phyloP scores from a whole-genome alignment of 2,797 vertebrate genomes.

The Tokudaia tokunoshimensis region DNA sequence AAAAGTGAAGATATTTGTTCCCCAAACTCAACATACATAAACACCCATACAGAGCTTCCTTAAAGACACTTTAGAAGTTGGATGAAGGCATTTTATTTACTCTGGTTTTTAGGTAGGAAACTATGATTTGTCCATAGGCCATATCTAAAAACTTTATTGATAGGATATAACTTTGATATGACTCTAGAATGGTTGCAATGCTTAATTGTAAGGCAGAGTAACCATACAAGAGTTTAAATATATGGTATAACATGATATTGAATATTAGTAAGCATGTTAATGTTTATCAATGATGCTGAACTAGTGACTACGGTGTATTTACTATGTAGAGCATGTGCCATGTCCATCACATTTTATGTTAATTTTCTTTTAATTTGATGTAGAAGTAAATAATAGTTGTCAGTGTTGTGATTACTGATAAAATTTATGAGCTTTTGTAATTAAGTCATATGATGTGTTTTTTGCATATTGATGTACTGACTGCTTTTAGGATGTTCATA shows the following conservation, averaged over 20 bases:
- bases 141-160: background rate
- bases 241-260: background rate
- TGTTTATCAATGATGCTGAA: constrained; percentile 1
- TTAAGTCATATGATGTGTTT: constrained; percentile 56
- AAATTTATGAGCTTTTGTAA: constrained; percentile 53
- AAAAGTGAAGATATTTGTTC: background rate
- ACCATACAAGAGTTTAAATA: background rate
- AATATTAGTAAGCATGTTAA: constrained; percentile 39
- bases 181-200: background rate
- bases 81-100: background rate
- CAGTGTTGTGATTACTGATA: constrained; percentile 39
- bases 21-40: background rate
- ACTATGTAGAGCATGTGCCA: background rate
- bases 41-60: background rate
- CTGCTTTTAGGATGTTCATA: constrained; percentile 34
- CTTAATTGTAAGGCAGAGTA: constrained; percentile 43
- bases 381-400: constrained; percentile 54
- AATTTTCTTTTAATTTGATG: constrained; percentile 43
- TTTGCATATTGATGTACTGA: constrained; percentile 24
- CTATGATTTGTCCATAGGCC: background rate
- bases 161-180: background rate
- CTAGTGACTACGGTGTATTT: background rate
- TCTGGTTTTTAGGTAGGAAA: background rate
- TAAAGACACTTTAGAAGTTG: background rate
- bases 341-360: constrained; percentile 51